Evolutionary conservation across 2,113 vertebrate genomes (phyloP).

Genomic region (Cyrtonyx montezumae): DNA sequence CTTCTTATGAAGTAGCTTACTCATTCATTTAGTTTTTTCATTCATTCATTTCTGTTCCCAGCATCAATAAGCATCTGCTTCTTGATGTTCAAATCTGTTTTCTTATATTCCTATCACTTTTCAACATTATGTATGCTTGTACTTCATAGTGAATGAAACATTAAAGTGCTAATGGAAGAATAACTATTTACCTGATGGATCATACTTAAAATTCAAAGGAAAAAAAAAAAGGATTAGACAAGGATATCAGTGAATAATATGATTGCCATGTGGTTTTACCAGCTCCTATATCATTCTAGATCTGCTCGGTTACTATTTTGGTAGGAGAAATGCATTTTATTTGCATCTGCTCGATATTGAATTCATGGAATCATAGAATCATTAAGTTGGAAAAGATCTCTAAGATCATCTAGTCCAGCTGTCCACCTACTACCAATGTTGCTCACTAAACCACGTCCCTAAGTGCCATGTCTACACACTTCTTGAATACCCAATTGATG

Average conservation of each 20-base stretch:
- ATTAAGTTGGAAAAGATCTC: too few species aligned
- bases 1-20: not conserved
- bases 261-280: not conserved
- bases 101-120: constrained; percentile 6
- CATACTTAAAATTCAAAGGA: not conserved
- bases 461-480: too few species aligned
- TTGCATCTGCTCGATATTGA: not conserved
- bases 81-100: not conserved
- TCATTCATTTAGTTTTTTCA: not conserved
- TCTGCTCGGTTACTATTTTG: not conserved
- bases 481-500: too few species aligned
- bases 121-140: not conserved
- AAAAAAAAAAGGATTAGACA: not conserved
- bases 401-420: too few species aligned
- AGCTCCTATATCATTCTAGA: not conserved
- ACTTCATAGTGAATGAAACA: not conserved
- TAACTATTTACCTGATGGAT: not conserved
- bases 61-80: not conserved
- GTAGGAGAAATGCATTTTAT: not conserved
- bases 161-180: constrained; percentile 1
- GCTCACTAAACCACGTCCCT: too few species aligned
- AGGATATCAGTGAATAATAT: not conserved
- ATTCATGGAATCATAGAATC: too few species aligned
- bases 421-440: too few species aligned
- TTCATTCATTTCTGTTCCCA: not conserved